Evolutionary conservation across 2,797 vertebrate species (phyloP).

Genomic region (Myiotriccus ornatus): DNA sequence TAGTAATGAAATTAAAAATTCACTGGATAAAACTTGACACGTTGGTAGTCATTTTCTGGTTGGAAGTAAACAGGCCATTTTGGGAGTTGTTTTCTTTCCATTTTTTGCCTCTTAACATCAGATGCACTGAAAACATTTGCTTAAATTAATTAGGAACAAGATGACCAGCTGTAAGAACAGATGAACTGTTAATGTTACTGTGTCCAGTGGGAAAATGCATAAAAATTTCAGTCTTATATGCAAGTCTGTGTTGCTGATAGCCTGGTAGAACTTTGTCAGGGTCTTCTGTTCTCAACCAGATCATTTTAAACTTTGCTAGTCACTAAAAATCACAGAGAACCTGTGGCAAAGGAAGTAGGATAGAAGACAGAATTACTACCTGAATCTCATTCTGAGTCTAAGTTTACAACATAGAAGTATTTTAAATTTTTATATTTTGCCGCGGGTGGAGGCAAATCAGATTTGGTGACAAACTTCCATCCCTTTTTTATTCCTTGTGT

Average conservation of each 20-base stretch:
- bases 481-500: background rate
- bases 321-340: background rate
- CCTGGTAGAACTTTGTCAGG: background rate
- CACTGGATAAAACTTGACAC: background rate
- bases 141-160: background rate
- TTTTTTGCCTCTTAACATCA: background rate
- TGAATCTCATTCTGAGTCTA: background rate
- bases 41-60: accelerated
- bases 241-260: background rate
- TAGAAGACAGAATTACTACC: background rate
- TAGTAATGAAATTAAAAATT: background rate
- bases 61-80: background rate
- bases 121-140: background rate
- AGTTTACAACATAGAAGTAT: background rate
- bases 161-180: background rate
- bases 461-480: background rate
- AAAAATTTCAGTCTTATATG: background rate
- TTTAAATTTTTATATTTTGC: background rate
- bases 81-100: background rate
- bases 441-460: background rate
- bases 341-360: background rate
- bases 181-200: background rate
- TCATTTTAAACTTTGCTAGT: background rate
- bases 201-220: background rate
- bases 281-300: background rate